A percentile compares a stretch with the other conserved stretches of the same genome.
Conservation (phyloP, 2,113 vertebrate species). For the Semicossyphus pulcher region DNA sequence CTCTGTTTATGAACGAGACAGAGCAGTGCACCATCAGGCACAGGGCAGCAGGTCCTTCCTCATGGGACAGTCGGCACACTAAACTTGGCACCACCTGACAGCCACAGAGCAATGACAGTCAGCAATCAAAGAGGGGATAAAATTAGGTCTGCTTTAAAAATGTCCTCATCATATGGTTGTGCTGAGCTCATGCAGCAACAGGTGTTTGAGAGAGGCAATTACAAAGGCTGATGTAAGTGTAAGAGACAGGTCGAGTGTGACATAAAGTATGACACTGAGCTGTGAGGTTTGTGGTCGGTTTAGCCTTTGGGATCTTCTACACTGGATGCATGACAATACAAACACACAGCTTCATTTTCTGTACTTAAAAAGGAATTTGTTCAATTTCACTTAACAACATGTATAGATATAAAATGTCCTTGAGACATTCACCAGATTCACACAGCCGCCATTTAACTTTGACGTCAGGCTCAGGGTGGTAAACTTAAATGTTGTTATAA, state of each 20-base stretch:
- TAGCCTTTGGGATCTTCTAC: neutral
- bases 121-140: constrained; percentile 72
- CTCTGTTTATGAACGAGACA: constrained; percentile 4
- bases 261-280: constrained; percentile 22
- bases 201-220: constrained; percentile 62
- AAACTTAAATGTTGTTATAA: too few species aligned
- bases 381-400: neutral
- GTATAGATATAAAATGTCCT: neutral
- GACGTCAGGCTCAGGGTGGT: too few species aligned
- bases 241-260: constrained; percentile 45
- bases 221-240: constrained; percentile 70
- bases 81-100: constrained; percentile 65
- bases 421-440: too few species aligned
- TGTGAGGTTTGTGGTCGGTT: constrained; percentile 5
- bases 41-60: constrained; percentile 48
- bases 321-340: neutral
- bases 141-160: constrained; percentile 74
- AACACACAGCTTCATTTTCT: neutral
- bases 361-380: neutral
- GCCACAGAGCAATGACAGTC: constrained; percentile 48
- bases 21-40: constrained; percentile 2
- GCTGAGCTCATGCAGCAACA: constrained; percentile 75
- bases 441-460: too few species aligned
- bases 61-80: constrained; percentile 47
- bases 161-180: constrained; percentile 70